phyloP scores from a whole-genome alignment of 2,888 invertebrate species.

The Andrena minutula region DNA sequence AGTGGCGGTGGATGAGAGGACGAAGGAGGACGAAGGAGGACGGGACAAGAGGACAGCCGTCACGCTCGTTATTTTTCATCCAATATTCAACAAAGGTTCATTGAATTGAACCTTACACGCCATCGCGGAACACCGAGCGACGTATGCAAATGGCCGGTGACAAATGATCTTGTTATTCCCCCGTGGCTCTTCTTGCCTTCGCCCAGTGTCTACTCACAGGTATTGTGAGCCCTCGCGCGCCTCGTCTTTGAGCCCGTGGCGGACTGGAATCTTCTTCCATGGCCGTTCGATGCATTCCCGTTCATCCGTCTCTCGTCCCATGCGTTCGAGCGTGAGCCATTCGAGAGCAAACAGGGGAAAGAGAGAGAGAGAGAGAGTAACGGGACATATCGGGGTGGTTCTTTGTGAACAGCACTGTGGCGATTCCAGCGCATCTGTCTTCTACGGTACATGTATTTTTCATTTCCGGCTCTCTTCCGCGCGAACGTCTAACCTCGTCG shows the following conservation, averaged over 20 bases:
- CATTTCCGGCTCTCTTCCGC: conserved; percentile 21
- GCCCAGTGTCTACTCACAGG: conserved; percentile 54
- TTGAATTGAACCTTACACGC: conserved; percentile 80
- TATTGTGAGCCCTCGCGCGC: conserved; percentile 63
- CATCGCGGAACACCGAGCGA: conserved; percentile 75
- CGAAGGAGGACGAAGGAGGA: conserved; percentile 2
- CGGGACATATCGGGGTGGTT: conserved; percentile 43
- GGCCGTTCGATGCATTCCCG: conserved; percentile 59
- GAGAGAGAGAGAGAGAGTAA: conserved; percentile 23
- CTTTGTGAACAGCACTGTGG: conserved; percentile 24
- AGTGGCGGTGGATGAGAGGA: neutral
- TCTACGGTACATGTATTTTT: conserved; percentile 39
- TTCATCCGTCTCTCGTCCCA: conserved; percentile 48
- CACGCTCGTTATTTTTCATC: conserved; percentile 79
- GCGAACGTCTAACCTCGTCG: conserved; percentile 23
- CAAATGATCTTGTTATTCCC: conserved; percentile 83
- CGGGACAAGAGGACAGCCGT: conserved; percentile 65
- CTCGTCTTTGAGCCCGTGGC: conserved; percentile 59
- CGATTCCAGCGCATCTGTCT: conserved; percentile 45
- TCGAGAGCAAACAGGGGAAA: conserved; percentile 32
- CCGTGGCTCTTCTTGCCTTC: conserved; percentile 73
- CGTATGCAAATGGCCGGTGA: conserved; percentile 83
- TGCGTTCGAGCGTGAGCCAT: conserved; percentile 45
- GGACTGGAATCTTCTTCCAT: conserved; percentile 62
- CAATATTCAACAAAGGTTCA: conserved; percentile 81